phyloP scores from a whole-genome alignment of 2,113 vertebrate genomes.

The Corythoichthys haematopterus region DNA sequence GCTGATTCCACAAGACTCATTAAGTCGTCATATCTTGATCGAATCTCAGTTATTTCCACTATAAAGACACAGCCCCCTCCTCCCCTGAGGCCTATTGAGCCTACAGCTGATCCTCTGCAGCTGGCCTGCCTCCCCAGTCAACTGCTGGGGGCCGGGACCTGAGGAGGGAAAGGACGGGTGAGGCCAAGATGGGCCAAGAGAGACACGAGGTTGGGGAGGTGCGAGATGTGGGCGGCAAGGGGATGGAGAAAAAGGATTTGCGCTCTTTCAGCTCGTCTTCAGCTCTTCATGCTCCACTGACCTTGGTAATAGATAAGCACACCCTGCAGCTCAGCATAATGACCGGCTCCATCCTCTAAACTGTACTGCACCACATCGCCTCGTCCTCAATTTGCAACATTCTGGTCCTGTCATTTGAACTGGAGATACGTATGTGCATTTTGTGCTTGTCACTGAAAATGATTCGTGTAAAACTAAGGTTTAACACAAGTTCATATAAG shows the following conservation, averaged over 20 bases:
- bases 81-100: conserved; percentile 46
- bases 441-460: conserved; percentile 9
- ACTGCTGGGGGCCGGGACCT: conserved; percentile 59
- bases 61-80: conserved; percentile 55
- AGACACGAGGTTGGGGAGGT: conserved; percentile 16
- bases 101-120: conserved; percentile 75
- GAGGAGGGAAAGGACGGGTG: conserved; percentile 56
- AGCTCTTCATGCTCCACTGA: conserved; percentile 80
- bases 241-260: conserved; percentile 60
- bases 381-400: conserved; percentile 23
- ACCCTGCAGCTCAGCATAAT: conserved; percentile 79
- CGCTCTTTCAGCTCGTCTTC: conserved; percentile 77
- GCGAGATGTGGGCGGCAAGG: conserved; percentile 25
- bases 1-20: conserved; percentile 58
- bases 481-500: conserved; percentile 3
- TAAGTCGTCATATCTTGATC: conserved; percentile 61
- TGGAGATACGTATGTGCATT: conserved; percentile 11
- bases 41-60: conserved; percentile 39
- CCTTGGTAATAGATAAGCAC: conserved; percentile 81
- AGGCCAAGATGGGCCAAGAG: conserved; percentile 29
- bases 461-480: conserved; percentile 11
- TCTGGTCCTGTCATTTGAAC: conserved; percentile 16
- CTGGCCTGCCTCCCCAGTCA: conserved; percentile 61
- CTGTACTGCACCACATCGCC: conserved; percentile 40
- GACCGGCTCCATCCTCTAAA: conserved; percentile 73